These are phyloP conservation scores for Dicentrarchus labrax DNA, from an alignment of 2,113 vertebrate species.

Conservation along the genomic window DNA sequence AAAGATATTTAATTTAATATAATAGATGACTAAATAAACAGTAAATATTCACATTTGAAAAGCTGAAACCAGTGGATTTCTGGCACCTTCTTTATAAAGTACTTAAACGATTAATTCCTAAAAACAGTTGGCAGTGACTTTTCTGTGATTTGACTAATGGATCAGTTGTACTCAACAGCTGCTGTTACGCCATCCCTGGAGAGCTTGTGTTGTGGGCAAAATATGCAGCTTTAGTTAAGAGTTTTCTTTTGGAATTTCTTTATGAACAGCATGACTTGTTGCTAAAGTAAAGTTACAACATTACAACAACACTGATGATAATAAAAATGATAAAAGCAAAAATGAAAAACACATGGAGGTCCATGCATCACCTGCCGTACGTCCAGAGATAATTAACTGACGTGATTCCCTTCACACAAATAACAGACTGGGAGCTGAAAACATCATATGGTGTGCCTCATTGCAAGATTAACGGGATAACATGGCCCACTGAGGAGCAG, in stretches of 20 bases:
- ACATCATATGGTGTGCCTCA: conserved; percentile 11
- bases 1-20: neutral
- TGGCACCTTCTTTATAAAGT: too few relatives aligned
- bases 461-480: conserved; percentile 30
- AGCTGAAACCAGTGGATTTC: too few relatives aligned
- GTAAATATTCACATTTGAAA: too few relatives aligned
- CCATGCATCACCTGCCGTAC: neutral
- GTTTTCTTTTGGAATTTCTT: too few relatives aligned
- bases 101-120: neutral
- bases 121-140: neutral
- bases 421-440: neutral
- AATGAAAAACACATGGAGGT: neutral
- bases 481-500: neutral
- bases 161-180: neutral
- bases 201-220: neutral
- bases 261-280: too few relatives aligned
- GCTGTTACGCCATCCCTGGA: neutral
- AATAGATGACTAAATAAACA: neutral
- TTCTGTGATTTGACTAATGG: neutral
- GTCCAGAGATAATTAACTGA: neutral
- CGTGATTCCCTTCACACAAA: neutral
- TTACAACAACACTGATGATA: too few relatives aligned
- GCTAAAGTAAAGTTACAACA: too few relatives aligned
- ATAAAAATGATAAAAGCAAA: neutral
- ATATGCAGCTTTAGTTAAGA: neutral